These are phyloP conservation scores for Anoplopoma fimbria DNA, from an alignment of 2,113 vertebrate species.

Conservation along the genomic window DNA sequence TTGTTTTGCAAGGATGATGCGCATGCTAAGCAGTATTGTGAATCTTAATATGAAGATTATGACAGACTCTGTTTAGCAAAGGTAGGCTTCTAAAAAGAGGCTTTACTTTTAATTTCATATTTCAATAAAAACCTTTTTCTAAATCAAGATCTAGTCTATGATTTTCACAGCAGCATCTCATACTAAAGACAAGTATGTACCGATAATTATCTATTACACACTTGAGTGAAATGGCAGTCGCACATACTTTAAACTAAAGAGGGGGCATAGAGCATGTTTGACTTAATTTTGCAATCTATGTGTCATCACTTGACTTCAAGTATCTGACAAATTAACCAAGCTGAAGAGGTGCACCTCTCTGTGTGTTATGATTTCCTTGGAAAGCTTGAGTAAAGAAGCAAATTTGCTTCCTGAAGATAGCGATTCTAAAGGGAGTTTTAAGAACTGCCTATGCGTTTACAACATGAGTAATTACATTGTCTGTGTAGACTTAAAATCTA, in stretches of 20 bases:
- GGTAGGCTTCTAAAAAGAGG: neutral
- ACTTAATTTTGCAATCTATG: neutral
- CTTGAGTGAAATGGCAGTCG: neutral
- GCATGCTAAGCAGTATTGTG: slow-evolving; percentile 7
- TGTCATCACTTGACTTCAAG: slow-evolving; percentile 7
- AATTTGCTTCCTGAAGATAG: neutral
- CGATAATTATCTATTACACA: neutral
- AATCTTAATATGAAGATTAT: slow-evolving; percentile 7
- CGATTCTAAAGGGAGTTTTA: neutral
- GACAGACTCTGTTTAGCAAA: slow-evolving; percentile 7
- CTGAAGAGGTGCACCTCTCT: neutral
- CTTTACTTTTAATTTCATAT: neutral
- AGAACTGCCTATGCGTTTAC: neutral
- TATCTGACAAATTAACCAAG: neutral
- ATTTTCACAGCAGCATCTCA: neutral
- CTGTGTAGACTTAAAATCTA: neutral
- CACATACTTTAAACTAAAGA: neutral
- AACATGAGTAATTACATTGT: neutral
- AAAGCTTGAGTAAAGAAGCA: neutral
- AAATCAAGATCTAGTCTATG: neutral
- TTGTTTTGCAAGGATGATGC: slow-evolving; percentile 6
- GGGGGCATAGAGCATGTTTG: neutral
- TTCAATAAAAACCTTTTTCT: slow-evolving; percentile 1
- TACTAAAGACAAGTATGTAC: neutral
- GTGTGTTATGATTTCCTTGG: neutral